A percentile compares a stretch with the other conserved stretches of the same genome.
These are phyloP conservation scores for Chloroceryle inda DNA, from an alignment of 2,797 vertebrate species.

Conservation along the genomic window DNA sequence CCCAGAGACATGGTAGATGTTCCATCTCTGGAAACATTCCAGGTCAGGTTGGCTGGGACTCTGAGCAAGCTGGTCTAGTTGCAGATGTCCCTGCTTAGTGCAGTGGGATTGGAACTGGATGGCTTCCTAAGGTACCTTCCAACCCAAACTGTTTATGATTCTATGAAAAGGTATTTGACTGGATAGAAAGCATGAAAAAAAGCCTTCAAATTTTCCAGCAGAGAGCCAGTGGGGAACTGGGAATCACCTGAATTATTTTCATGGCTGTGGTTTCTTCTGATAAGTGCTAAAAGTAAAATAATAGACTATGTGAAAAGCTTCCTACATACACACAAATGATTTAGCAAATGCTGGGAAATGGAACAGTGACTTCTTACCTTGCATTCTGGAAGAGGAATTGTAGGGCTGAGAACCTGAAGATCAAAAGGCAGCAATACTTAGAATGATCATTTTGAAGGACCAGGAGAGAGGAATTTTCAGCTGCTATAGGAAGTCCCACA, in stretches of 20 bases:
- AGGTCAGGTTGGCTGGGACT: neutral
- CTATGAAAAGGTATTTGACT: neutral
- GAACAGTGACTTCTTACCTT: neutral
- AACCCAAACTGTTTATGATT: neutral
- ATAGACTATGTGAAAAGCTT: neutral
- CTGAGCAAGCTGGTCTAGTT: neutral
- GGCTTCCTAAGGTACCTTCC: neutral
- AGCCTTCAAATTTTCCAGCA: neutral
- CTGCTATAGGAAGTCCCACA: neutral
- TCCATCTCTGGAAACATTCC: neutral
- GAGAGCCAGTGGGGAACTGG: neutral
- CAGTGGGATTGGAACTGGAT: no score
- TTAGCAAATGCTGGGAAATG: neutral
- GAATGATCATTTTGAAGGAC: neutral
- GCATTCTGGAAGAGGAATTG: neutral
- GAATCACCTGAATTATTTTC: neutral
- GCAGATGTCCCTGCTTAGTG: neutral
- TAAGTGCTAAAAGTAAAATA: neutral
- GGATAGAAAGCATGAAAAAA: neutral
- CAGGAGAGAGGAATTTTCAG: neutral
- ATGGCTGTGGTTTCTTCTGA: neutral
- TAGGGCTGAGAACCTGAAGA: neutral
- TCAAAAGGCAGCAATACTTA: neutral
- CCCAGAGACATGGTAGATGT: neutral
- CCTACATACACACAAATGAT: neutral